Percentiles rank a stretch among this genome's conserved stretches.
phyloP scores from a whole-genome alignment of 1,140 invertebrate species.

The Galendromus occidentalis region DNA sequence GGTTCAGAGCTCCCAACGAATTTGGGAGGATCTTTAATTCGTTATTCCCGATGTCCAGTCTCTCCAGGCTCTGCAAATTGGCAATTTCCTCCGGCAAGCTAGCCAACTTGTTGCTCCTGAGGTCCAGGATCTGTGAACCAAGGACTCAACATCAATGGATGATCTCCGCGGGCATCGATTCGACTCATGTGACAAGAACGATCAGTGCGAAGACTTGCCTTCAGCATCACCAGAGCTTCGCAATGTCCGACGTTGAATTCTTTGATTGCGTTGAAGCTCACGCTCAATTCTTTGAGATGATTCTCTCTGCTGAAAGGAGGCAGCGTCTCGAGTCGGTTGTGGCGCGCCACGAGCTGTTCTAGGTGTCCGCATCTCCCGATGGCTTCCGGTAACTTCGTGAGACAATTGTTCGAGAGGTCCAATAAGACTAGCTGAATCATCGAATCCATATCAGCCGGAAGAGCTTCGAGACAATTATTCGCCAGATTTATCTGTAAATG shows the following conservation, averaged over 20 bases:
- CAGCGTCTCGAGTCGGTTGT: conserved; percentile 41
- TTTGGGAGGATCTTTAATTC: conserved; percentile 46
- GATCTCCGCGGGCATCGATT: neutral
- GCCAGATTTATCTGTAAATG: neutral
- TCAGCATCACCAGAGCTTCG: neutral
- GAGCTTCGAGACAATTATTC: conserved; percentile 19
- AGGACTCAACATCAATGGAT: conserved; percentile 21
- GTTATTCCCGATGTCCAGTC: conserved; percentile 64
- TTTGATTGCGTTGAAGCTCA: conserved; percentile 54
- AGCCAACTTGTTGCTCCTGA: conserved; percentile 50
- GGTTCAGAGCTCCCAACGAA: conserved; percentile 47
- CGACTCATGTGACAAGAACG: too few species aligned
- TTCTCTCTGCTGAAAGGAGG: conserved; percentile 24
- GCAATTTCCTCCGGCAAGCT: conserved; percentile 54
- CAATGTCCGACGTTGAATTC: neutral
- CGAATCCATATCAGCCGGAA: conserved; percentile 37
- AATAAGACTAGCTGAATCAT: conserved; percentile 39
- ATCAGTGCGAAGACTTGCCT: conserved; percentile 34
- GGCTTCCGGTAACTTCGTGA: conserved; percentile 44
- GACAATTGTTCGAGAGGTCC: conserved; percentile 52
- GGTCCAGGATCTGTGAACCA: conserved; percentile 38
- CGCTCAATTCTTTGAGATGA: conserved; percentile 45
- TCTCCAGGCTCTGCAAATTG: conserved; percentile 45
- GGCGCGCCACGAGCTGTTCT: conserved; percentile 52
- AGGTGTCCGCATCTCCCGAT: conserved; percentile 55